A percentile compares a stretch with the other conserved stretches of the same genome.
phyloP scores from a whole-genome alignment of 2,797 vertebrate species.

The Gallinago nigripennis region DNA sequence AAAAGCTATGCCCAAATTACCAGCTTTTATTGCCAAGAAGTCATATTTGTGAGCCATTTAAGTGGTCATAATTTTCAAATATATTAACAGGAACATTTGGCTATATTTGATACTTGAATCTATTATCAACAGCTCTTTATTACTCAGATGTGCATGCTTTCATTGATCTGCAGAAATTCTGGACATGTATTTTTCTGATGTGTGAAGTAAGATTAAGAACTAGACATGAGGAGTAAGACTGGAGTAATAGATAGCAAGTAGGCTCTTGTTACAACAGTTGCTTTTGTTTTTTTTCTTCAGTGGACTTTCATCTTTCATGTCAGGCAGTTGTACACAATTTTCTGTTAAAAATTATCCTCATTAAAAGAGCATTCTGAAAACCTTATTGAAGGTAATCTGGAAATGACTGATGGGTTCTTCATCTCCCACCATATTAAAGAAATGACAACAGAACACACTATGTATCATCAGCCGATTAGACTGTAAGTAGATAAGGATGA shows the following conservation, averaged over 20 bases:
- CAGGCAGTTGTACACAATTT: not conserved
- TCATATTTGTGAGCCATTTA: not conserved
- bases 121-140: not conserved
- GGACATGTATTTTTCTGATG: not conserved
- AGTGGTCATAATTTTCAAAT: not conserved
- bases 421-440: conserved; percentile 47
- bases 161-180: not conserved
- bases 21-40: not conserved
- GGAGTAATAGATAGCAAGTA: not conserved
- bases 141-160: not conserved
- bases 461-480: conserved; percentile 58
- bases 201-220: not conserved
- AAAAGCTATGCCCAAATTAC: not conserved
- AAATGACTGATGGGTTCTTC: conserved; percentile 32
- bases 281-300: not conserved
- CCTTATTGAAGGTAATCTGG: conserved; percentile 32
- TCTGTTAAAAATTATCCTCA: conserved; percentile 42
- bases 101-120: not conserved
- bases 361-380: conserved; percentile 51
- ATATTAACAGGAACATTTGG: rapidly evolving
- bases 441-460: conserved; percentile 41
- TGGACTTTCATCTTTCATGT: not conserved
- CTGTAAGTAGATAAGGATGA: conserved; percentile 59
- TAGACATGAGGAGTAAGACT: not conserved
- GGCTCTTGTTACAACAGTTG: not conserved